These are phyloP conservation scores for Volucella zonaria DNA, from an alignment of 2,888 invertebrate species.

Conservation along the genomic window DNA sequence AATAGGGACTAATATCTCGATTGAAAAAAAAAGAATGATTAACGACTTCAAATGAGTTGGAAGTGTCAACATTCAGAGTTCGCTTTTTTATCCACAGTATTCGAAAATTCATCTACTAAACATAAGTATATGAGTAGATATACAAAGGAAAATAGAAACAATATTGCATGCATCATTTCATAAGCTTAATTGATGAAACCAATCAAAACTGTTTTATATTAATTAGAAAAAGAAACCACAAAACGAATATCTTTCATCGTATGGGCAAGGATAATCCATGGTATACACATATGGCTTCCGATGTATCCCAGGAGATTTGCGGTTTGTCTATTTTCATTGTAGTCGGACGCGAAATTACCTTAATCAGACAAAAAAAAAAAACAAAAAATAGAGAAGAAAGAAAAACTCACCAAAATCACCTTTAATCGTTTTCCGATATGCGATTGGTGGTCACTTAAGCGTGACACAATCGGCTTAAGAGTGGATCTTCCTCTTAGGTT, in stretches of 20 bases:
- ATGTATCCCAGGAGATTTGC: conserved; percentile 54
- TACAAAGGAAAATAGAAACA: background rate
- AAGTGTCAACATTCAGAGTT: no score
- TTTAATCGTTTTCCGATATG: conserved; percentile 73
- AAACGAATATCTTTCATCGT: conserved; percentile 31
- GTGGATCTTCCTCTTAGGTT: conserved; percentile 30
- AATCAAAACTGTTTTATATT: conserved; percentile 60
- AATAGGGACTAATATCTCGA: no score
- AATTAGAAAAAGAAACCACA: conserved; percentile 66
- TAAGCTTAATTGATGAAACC: conserved; percentile 1
- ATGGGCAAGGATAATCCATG: conserved; percentile 48
- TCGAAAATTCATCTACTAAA: background rate
- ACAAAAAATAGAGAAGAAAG: background rate
- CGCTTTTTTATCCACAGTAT: background rate
- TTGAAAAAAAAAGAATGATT: no score
- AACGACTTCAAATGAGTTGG: no score
- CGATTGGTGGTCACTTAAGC: conserved; percentile 72
- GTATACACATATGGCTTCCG: conserved; percentile 58
- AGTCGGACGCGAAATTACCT: conserved; percentile 56
- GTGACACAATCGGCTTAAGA: conserved; percentile 69
- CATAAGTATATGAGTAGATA: background rate
- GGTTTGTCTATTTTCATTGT: conserved; percentile 17
- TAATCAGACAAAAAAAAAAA: conserved; percentile 62
- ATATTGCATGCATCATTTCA: conserved; percentile 29
- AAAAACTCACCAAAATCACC: conserved; percentile 58